Conservation (phyloP, 2,113 vertebrate species). For the Lutjanus erythropterus region DNA sequence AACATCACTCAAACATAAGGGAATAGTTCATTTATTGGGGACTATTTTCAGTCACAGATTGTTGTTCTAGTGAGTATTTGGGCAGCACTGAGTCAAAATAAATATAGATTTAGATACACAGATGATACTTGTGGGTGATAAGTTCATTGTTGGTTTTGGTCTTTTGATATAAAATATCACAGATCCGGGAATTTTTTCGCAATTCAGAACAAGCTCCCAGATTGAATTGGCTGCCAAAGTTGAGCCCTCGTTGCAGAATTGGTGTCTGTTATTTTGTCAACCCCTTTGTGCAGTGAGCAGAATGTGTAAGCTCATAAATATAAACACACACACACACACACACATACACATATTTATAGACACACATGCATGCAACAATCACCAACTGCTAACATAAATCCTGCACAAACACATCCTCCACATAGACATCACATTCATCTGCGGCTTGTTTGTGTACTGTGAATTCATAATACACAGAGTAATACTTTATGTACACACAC, state of each 20-base stretch:
- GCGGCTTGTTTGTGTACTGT: not conserved
- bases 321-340: not conserved
- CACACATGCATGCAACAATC: constrained; percentile 6
- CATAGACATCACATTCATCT: not conserved
- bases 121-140: no score
- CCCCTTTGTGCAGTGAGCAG: not conserved
- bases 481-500: not conserved
- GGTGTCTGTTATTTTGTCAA: no score
- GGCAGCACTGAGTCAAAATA: no score
- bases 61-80: no score
- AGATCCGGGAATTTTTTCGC: no score
- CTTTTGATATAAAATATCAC: no score
- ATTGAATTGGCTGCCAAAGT: no score
- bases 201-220: no score
- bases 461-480: not conserved
- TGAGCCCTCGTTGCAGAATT: no score
- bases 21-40: not conserved
- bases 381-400: not conserved
- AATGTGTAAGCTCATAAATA: not conserved
- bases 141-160: no score
- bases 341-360: constrained; percentile 16
- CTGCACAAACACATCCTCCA: not conserved
- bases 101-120: no score
- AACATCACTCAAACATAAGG: not conserved
- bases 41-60: not conserved